Evolutionary conservation across 2,113 vertebrate species (phyloP), one percentile per base, ranked within the genome.

Genomic region (Heloderma charlesbogerti): DNA sequence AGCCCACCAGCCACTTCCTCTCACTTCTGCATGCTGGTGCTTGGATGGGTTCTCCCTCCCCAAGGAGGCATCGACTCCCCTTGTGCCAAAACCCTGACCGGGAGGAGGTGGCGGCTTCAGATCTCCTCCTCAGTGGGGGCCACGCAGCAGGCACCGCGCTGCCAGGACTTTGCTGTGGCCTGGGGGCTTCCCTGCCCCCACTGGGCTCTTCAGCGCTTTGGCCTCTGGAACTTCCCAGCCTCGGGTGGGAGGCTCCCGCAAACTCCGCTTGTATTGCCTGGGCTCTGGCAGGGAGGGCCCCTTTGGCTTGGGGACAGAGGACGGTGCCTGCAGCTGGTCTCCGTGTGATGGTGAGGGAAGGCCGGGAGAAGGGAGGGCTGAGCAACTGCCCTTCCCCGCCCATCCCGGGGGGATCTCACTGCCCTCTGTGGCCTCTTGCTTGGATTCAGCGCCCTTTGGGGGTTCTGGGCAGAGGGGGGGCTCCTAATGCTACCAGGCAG

Each of bases 271-370:
- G 57, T 10, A 12, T 63, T 63, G 60, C 13, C 60, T 20, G 20
- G 71, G 66, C 43, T 13, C 15, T 9, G n/a, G 48, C 48, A 48
- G 48, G 57, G 57, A 60, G 75, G 2, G 3, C 29, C n/a, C 63
- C 27, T 72, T 31, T 18, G 29, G 3, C 9, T 29, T 37, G 25
- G 16, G 83, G 66, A 16, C 37, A 79, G 86, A 69, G 88, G 29
- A 0, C 7, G n/a, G n/a, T n/a, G n/a, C 48, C 48, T 7, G 3
- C 48, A 3, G 3, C 48, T 7, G 3, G 48, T 7, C 48, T 60
- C 57, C 12, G 12, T 60, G 57, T 60, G 57, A 8, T 60, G 6
- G 57, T 15, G 57, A 60, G 57, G 57, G 48, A 48, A 7, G 48
- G 48, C 48, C 7, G 48, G 48, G 48, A 3, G 48, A 7, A 3